Evolutionary conservation across 2,888 invertebrate species (phyloP), one percentile per base, ranked within the genome.

Genomic region (Pseudeuparius sepicola): DNA sequence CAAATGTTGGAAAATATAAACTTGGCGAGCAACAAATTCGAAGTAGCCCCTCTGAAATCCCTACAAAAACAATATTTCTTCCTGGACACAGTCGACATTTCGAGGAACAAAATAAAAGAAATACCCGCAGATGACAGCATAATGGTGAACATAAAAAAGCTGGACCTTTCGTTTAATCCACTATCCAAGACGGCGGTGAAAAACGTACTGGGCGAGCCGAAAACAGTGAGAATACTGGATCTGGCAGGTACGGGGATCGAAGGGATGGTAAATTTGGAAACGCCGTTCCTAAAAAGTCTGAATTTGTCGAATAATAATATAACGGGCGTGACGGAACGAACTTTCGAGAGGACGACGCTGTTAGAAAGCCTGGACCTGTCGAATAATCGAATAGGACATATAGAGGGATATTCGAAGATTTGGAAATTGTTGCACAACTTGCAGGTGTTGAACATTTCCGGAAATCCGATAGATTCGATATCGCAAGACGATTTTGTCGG

Each of bases 101-200:
- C 87, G 2, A 64, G 74, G 34, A 90, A 90, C 54, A 73, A 75
- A 48, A 74, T 92, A 25, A 67, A 71, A 11, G 79, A 83, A 34
- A 78, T 92, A 36, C 87, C 87, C 9, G 75, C 80, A 1, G 89
- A 89, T 54, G 82, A 88, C 36, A 82, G 80, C 50, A 79, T 87
- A 2, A 77, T 90, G 70, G 85, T 85, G 0, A 89, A 87, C 53
- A 81, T 90, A 3, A 90, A 90, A 55, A 73, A 78, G 43, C 64
- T 92, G 5, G 89, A 92, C 60, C 63, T 92, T 6, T 87, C 87
- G 2, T 82, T 76, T 45, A 92, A 90, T 66, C 87, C 88, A 0
- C 57, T 92, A 2, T 77, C 79, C 2, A 67, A 72, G 34, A 78
- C 78, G 48, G 76, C 88, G 0, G 68, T 89, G 1, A 70, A 63